Base-by-base conservation (phyloP, 1,140 invertebrate species). In the Bilobella aurantiaca region DNA sequence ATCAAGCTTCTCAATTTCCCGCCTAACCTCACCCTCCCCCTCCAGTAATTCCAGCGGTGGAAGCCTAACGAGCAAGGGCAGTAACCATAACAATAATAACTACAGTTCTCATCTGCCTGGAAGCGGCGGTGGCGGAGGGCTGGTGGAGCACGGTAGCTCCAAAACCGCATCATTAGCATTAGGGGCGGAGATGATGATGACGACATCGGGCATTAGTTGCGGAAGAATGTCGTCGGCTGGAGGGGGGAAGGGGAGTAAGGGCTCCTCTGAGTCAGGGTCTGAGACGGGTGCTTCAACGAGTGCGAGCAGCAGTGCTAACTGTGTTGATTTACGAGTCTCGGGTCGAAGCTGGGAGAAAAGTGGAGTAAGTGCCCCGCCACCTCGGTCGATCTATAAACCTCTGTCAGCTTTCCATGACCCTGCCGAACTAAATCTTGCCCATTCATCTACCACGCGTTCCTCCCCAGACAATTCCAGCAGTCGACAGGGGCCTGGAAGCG, bases 331-430 rank as follows among this genome's bases (percentile, higher is more conserved):
- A 73, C 66, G 68, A 68, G 70, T 72, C 57, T 68, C 68, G 57
- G 70, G 70, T 68, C 68, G 71, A 21, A 69, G 68, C 21, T 72
- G 71, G 71, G 71, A 72, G 58, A 68, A 61, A 32, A 63, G 65
- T 58, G 65, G 23, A 53, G 30, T 5, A 18, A 37, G 28, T 59
- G 31, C 62, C 32, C 46, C 67, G 49, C 59, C 68, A 66, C 68
- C 67, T 67, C 65, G 65, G 62, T 62, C 68, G 64, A 73, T 70
- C 64, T 73, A 70, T 67, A 73, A 69, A 66, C 62, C 68, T 37
- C 59, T 73, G 69, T 73, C 71, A 70, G 71, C 71, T 64, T 73
- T 73, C 65, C 71, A 59, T 70, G 71, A 73, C 67, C 71, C 71
- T 31, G 29, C 68, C 14, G 71, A 73, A 58, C 60, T 72, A 72